A percentile compares a stretch with the other conserved stretches of the same genome.
These are phyloP conservation scores for Colletes gigas DNA, from an alignment of 1,140 invertebrate species.

Conservation along the genomic window DNA sequence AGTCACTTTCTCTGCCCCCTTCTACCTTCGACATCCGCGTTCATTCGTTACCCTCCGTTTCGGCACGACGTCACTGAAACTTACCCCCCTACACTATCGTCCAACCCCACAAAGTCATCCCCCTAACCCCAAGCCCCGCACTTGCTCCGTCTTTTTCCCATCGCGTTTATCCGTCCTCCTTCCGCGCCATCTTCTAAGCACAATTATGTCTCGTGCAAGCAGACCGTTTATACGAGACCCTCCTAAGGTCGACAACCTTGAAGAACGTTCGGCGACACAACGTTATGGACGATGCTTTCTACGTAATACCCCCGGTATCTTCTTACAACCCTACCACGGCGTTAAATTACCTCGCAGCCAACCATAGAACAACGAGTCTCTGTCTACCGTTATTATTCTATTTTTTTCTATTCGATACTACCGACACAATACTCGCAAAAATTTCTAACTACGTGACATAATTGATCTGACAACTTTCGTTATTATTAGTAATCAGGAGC, in stretches of 20 bases:
- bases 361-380: background rate
- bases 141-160: conserved; percentile 27
- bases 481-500: too few species aligned
- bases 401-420: background rate
- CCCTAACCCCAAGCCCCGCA: conserved; percentile 20
- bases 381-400: background rate
- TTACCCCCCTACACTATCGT: conserved; percentile 8
- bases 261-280: conserved; percentile 30
- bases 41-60: conserved; percentile 51
- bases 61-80: conserved; percentile 40
- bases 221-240: conserved; percentile 31
- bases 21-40: conserved; percentile 26
- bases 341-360: conserved; percentile 35
- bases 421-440: background rate
- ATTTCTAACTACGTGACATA: too few species aligned
- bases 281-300: conserved; percentile 34
- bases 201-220: conserved; percentile 38
- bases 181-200: conserved; percentile 44
- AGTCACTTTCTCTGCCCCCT: conserved; percentile 41
- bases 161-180: conserved; percentile 36
- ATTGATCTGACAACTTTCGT: too few species aligned
- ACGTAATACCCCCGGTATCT: conserved; percentile 31
- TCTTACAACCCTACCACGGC: conserved; percentile 38
- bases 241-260: conserved; percentile 52
- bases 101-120: conserved; percentile 54